These are phyloP conservation scores for Phorcus lineatus DNA, from an alignment of 2,888 invertebrate species.

Conservation along the genomic window DNA sequence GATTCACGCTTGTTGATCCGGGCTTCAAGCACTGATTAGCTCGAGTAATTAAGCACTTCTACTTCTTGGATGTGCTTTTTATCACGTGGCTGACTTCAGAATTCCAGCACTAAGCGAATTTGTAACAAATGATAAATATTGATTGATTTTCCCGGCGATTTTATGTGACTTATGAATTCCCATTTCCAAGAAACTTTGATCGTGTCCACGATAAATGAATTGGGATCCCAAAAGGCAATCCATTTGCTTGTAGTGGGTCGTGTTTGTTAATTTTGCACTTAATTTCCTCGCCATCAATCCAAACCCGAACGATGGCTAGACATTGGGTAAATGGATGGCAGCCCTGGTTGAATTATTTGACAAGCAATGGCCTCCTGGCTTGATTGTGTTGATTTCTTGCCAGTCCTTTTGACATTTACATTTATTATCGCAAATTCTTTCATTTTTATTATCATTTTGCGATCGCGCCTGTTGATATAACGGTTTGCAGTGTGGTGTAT, in stretches of 20 bases:
- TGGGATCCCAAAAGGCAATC: constrained; percentile 19
- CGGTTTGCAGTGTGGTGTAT: background rate
- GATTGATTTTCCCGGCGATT: constrained; percentile 17
- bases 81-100: background rate
- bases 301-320: background rate
- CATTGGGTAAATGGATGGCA: constrained; percentile 3
- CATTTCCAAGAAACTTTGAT: constrained; percentile 23
- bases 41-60: constrained; percentile 19
- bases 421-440: background rate
- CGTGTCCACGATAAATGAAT: constrained; percentile 18
- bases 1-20: constrained; percentile 15
- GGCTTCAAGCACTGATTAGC: constrained; percentile 2
- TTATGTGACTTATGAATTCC: constrained; percentile 24
- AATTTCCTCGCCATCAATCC: constrained; percentile 21
- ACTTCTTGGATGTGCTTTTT: background rate
- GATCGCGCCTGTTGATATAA: constrained; percentile 6
- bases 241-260: constrained; percentile 21
- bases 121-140: constrained; percentile 16
- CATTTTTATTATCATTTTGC: constrained; percentile 14
- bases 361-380: constrained; percentile 1
- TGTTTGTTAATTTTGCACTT: constrained; percentile 25
- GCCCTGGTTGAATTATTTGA: constrained; percentile 18
- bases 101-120: background rate
- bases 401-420: constrained; percentile 14
- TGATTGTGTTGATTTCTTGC: constrained; percentile 20